Base-by-base conservation (phyloP, 2,888 invertebrate species). In the Tubulanus polymorphus region DNA sequence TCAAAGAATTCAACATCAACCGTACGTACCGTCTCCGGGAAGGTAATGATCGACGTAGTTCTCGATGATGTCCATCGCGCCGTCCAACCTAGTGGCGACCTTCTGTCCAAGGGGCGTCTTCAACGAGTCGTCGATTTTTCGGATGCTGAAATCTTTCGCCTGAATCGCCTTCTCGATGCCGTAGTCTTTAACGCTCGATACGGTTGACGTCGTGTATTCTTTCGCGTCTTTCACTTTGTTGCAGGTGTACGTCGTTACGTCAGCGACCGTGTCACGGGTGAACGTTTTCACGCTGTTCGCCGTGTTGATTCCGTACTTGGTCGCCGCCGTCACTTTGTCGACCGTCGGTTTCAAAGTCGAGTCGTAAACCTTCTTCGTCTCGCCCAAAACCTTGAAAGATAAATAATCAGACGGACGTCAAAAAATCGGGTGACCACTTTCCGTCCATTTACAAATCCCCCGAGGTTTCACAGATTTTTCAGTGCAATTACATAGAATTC, bases 1-100 rank as follows among this genome's bases (percentile, higher is more conserved):
- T n/a, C n/a, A n/a, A n/a, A n/a, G n/a, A n/a, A n/a, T n/a, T n/a
- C n/a, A n/a, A n/a, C n/a, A n/a, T n/a, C n/a, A n/a, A n/a, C n/a
- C n/a, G n/a, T n/a, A n/a, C n/a, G n/a, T n/a, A n/a, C n/a, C n/a
- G n/a, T n/a, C n/a, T n/a, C n/a, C n/a, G 23, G 87, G 90, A 63
- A 90, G 83, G 75, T 88, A 89, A 70, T 86, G 86, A 77, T 90
- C 88, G 10, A 90, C 79, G 61, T 88, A 81, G 57, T 85, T 84
- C 80, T 90, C 88, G 23, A 89, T 88, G 57, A 86, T 78, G 1
- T 83, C 81, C 20, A 88, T 85, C 47, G 88, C 87, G 2, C 81
- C 83, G 72, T 88, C 88, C 23, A 89, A 83, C 53, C 87, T 83
- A 64, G 63, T 59, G 28, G 63, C 56, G 23, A 68, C 66, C 53